Evolutionary conservation across 2,888 invertebrate species (phyloP), one percentile per base, ranked within the genome.

Genomic region (Mythimna loreyi): DNA sequence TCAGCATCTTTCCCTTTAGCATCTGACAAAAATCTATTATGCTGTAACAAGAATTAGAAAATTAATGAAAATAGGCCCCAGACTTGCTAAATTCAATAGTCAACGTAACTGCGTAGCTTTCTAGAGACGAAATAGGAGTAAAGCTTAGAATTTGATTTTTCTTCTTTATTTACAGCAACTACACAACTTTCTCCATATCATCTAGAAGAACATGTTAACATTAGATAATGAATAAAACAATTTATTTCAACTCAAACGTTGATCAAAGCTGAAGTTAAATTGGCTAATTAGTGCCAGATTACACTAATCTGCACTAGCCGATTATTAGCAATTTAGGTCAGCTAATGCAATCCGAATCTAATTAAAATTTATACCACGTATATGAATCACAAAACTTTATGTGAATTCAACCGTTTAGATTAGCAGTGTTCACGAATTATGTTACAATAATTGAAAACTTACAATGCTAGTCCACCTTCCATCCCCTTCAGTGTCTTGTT

Each of bases 1-100:
- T 99, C 99, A 19, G 98, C 98, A 93, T 99, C 99, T 93, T 98
- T 98, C 86, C 98, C 98, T 90, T 98, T 97, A 9, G 98, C 98
- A 91, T 99, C 98, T 16, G 97, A 97, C 67, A 98, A 96, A 93
- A 98, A 99, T 85, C 98, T 96, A 86, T 98, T 97, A 91, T 99
- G 99, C 98, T 98, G 94, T 74, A 96, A 96, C 87, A 80, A 75
- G 79, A 64, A 75, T 50, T 9, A 30, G 5, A 13, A 8, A 36
- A 60, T 21, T n/a, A 13, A 21, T 53, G 9, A 53, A 49, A 45
- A 58, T 28, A 1, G 40, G 30, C 40, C 13, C 11, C 16, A 13
- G 11, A n/a, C 21, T 36, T 23, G 25, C n/a, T n/a, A n/a, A n/a
- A n/a, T n/a, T n/a, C 21, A 47, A 45, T 57, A 49, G 7, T 21